Conservation (phyloP, 1,140 invertebrate species). For the Plutomurus gul region DNA sequence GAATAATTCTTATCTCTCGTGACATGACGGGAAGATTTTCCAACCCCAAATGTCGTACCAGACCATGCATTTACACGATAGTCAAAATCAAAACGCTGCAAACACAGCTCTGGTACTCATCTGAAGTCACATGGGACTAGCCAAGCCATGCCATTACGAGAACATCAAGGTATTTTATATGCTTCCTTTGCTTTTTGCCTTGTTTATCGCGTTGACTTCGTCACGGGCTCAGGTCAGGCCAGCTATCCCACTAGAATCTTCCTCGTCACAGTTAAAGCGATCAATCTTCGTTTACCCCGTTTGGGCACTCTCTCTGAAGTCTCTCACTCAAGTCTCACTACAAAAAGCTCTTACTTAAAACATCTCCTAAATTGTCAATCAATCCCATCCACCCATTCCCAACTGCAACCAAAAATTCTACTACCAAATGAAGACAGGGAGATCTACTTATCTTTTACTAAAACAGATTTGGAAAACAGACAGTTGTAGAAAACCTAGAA, state of each 20-base stretch:
- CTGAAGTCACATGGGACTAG: constrained; percentile 54
- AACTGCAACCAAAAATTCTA: neutral
- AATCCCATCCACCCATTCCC: neutral
- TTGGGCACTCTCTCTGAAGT: neutral
- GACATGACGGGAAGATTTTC: constrained; percentile 47
- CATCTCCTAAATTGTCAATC: neutral
- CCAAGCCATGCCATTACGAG: neutral
- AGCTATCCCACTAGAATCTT: constrained; percentile 5
- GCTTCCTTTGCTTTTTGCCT: neutral
- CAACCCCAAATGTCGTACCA: constrained; percentile 87
- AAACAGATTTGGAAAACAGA: too few relatives aligned
- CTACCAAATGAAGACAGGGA: neutral
- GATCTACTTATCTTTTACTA: too few relatives aligned
- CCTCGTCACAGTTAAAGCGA: neutral
- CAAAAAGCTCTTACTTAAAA: neutral
- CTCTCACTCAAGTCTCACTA: neutral
- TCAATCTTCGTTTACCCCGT: neutral
- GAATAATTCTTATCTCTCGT: too few relatives aligned
- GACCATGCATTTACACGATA: constrained; percentile 98
- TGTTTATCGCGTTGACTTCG: too few relatives aligned
- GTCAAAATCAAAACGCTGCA: constrained; percentile 73
- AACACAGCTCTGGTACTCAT: constrained; percentile 96
- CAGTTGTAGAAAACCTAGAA: too few relatives aligned
- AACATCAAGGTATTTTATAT: neutral
- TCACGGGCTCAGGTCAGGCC: too few relatives aligned